Conservation (phyloP, 2,797 vertebrate genomes). For the Neosalanx taihuensis region DNA sequence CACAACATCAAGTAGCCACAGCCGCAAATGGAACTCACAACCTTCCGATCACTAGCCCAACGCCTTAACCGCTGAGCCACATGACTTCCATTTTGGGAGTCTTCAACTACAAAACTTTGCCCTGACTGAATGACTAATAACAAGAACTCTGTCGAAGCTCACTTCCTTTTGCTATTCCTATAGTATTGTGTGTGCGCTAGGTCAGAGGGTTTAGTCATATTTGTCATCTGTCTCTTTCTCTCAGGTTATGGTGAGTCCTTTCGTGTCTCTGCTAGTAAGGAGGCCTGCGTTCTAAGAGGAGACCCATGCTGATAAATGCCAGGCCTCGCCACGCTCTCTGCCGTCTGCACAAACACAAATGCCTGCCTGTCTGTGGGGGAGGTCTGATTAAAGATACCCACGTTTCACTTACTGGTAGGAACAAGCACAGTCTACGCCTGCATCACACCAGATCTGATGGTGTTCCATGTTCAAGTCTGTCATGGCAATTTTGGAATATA, state of each 20-base stretch:
- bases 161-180: background rate
- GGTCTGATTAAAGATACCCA: conserved; percentile 81
- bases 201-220: background rate
- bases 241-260: conserved; percentile 64
- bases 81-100: too few species aligned
- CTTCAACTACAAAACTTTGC: background rate
- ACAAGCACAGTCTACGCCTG: conserved; percentile 14
- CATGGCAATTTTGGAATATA: conserved; percentile 22
- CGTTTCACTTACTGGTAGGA: conserved; percentile 78
- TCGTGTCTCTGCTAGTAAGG: conserved; percentile 62
- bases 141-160: conserved; percentile 1
- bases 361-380: conserved; percentile 81
- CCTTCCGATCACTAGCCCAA: too few species aligned
- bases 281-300: conserved; percentile 70
- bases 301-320: conserved; percentile 85
- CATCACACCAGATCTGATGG: background rate
- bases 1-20: too few species aligned
- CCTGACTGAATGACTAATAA: conserved; percentile 1
- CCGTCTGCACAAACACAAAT: conserved; percentile 81
- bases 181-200: background rate
- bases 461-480: background rate
- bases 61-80: too few species aligned
- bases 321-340: conserved; percentile 72
- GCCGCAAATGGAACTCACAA: too few species aligned
- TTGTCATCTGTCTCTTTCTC: background rate